Evolutionary conservation across 2,888 invertebrate genomes (phyloP), one percentile per base, ranked within the genome.

Genomic region (Sisyra terminalis): DNA sequence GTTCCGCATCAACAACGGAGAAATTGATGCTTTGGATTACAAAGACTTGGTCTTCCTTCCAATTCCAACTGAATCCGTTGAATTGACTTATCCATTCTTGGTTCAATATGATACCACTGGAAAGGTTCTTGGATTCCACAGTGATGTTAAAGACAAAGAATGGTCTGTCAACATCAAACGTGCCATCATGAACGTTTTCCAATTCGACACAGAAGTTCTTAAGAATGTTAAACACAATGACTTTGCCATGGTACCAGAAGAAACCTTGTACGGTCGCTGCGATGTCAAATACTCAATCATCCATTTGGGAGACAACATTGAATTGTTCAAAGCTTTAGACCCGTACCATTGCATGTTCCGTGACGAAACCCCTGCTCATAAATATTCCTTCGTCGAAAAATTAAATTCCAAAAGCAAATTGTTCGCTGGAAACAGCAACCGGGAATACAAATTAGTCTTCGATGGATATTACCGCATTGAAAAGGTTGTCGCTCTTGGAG

Each of bases 101-200:
- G 46, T 55, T n/a, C 46, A 51, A 13, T 50, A 54, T 42, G 51
- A 52, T 44, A 45, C 46, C 4, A 37, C 46, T 41, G 57, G 56
- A 13, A 47, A 58, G 53, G 50, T 57, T 8, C 44, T 53, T 45
- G 58, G 57, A 8, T 50, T 64, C 2, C 53, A 53, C 29, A 49
- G 58, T 1, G 49, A 51, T 8, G 46, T 52, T n/a, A 43, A 50
- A 3, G 64, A 65, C 44, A 49, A 52, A 13, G 51, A 51, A 42
- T 65, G 58, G 57, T 56, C 61, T 2, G 51, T 51, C 31, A 65
- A 67, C 44, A 57, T 66, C 39, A 66, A 66, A 46, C 56, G 58
- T 42, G 59, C 60, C 2, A 54, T 66, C 14, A 61, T 57, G 2
- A 55, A 59, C 11, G 53, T 61, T 48, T 46, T 66, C 31, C 63